Evolutionary conservation across 1,140 invertebrate species (phyloP).

Genomic region (Leptoteleia sp.): DNA sequence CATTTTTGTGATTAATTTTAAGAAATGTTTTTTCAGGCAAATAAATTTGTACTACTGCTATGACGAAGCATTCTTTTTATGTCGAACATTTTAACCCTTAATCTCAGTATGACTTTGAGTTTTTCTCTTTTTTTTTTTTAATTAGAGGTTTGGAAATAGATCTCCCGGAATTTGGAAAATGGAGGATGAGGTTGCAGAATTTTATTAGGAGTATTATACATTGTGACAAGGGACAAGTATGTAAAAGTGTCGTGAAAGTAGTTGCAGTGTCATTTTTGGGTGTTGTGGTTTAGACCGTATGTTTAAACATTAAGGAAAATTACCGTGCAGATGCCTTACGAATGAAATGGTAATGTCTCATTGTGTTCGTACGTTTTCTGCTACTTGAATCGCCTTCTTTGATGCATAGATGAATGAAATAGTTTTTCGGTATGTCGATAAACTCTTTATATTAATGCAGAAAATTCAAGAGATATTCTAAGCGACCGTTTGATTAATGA

Average conservation of each 20-base stretch:
- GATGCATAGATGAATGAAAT: constrained; percentile 36
- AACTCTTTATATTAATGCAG: constrained; percentile 21
- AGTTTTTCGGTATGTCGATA: constrained; percentile 9
- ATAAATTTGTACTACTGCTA: not conserved
- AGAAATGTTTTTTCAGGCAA: constrained; percentile 7
- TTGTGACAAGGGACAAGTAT: constrained; percentile 22
- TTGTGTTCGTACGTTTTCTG: constrained; percentile 41
- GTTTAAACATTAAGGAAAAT: constrained; percentile 40
- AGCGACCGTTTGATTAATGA: constrained; percentile 40
- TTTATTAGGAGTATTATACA: constrained; percentile 49
- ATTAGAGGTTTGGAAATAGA: constrained; percentile 30
- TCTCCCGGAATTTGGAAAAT: constrained; percentile 18
- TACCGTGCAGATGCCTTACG: constrained; percentile 26
- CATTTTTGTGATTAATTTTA: not conserved
- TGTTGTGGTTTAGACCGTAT: constrained; percentile 26
- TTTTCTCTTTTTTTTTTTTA: too few species aligned
- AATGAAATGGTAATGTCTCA: constrained; percentile 47
- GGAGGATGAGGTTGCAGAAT: constrained; percentile 27
- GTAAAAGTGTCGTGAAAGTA: constrained; percentile 43
- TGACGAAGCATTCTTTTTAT: constrained; percentile 20
- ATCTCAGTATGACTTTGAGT: constrained; percentile 9
- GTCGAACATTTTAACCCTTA: constrained; percentile 26
- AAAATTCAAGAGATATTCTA: constrained; percentile 32
- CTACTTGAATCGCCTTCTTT: constrained; percentile 41
- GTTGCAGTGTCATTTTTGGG: constrained; percentile 42